A percentile compares a stretch with the other conserved stretches of the same genome.
phyloP scores from a whole-genome alignment of 2,888 invertebrate genomes.

The Acronicta alni region DNA sequence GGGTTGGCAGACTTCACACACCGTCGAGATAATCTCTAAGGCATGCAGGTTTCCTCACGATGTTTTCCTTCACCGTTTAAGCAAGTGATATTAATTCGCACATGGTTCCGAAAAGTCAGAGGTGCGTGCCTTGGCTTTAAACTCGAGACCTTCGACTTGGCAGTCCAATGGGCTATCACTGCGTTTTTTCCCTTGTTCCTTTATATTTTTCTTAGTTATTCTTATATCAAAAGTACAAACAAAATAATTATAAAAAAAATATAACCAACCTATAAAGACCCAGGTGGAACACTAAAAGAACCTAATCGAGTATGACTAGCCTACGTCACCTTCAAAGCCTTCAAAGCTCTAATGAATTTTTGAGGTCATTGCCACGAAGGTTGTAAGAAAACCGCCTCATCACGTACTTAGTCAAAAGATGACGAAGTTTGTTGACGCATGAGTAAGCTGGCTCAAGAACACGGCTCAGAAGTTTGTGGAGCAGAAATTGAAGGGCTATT shows the following conservation, averaged over 20 bases:
- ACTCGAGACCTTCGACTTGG: too few species aligned
- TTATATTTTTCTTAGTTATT: too few species aligned
- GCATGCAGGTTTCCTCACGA: too few species aligned
- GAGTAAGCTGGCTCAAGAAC: conserved; percentile 24
- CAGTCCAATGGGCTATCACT: too few species aligned
- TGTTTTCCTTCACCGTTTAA: too few species aligned
- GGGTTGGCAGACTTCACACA: too few species aligned
- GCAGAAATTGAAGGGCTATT: conserved; percentile 8
- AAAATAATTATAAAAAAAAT: background rate
- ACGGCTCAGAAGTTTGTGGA: conserved; percentile 3
- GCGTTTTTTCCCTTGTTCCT: too few species aligned
- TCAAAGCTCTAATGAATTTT: conserved; percentile 20
- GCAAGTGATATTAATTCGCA: too few species aligned
- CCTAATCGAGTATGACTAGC: conserved; percentile 11
- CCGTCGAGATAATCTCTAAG: too few species aligned
- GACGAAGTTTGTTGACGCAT: conserved; percentile 23
- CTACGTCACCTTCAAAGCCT: conserved; percentile 12
- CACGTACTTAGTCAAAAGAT: conserved; percentile 30
- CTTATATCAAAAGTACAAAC: too few species aligned
- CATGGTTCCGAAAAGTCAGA: too few species aligned
- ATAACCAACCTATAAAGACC: background rate
- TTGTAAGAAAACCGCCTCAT: conserved; percentile 44
- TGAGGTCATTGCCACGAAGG: conserved; percentile 33
- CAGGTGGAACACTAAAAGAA: conserved; percentile 6
- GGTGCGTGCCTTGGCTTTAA: too few species aligned